phyloP scores from a whole-genome alignment of 2,113 vertebrate species.

The Sula dactylatra region DNA sequence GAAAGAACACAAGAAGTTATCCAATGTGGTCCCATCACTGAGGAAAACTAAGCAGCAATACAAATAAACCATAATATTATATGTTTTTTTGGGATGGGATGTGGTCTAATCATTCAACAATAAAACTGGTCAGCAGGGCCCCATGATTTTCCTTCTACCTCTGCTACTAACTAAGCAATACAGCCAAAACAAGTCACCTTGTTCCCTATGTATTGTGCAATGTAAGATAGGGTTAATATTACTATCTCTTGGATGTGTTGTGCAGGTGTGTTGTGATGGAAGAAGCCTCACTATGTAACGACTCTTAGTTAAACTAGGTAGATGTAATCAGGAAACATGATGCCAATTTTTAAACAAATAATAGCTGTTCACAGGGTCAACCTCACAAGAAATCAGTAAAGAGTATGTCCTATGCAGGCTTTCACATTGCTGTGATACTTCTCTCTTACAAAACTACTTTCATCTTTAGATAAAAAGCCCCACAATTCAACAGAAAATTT shows the following conservation, averaged over 20 bases:
- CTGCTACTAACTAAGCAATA: not conserved
- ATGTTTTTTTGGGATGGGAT: rapidly evolving
- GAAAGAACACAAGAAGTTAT: not conserved
- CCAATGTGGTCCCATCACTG: rapidly evolving
- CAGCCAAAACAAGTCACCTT: not conserved
- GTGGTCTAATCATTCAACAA: not conserved
- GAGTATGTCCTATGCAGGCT: not conserved
- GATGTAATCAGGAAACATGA: not conserved
- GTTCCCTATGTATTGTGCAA: not conserved
- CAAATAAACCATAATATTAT: not conserved
- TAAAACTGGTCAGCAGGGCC: not conserved
- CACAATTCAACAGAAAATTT: not conserved
- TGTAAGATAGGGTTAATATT: not conserved
- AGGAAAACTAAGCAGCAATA: not conserved
- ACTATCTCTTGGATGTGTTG: not conserved
- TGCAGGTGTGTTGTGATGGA: not conserved
- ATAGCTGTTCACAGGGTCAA: not conserved
- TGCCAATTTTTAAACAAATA: not conserved
- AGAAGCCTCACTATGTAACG: not conserved
- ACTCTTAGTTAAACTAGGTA: not conserved
- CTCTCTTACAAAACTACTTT: not conserved
- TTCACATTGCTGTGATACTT: not conserved
- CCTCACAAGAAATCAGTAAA: not conserved
- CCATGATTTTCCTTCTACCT: not conserved
- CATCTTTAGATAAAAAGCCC: not conserved